Base-by-base conservation (phyloP, 2,888 invertebrate genomes). In the Mythimna impura region DNA sequence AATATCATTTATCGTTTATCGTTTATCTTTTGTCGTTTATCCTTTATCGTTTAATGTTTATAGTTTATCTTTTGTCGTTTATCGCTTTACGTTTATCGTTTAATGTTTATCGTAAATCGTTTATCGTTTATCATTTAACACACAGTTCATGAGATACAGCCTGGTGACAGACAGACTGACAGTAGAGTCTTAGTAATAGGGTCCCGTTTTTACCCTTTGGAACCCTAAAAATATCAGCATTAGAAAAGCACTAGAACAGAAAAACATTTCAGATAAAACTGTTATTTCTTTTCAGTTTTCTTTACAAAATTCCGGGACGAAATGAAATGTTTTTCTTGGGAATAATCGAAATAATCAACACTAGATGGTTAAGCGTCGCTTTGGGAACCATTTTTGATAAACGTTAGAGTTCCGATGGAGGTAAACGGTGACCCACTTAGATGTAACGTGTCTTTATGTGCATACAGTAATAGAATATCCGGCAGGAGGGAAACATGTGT, bases 331-430 rank as follows among this genome's bases (percentile, higher is more conserved):
- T 76, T 50, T 76, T 61, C 81, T 61, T 47, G 76, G 71, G 71
- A 52, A 71, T 81, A 71, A 76, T 81, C 71, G 66, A 55, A 71
- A 76, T 67, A 76, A 81, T 81, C 81, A 79, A 65, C 64, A 81
- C 34, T 65, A 40, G 50, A 76, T 60, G 9, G 30, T 17, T 14
- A 71, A 79, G 57, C 58, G 22, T 57, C 81, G 66, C 76, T 47
- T 8, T 4, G 81, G 66, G 78, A 4, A 47, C 43, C 60, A 20
- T 71, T 81, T 60, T 52, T 67, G 65, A 67, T 61, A 70, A 55
- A 67, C 52, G 36, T 58, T 34, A 54, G 22, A 80, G 50, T 65
- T 62, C 55, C 66, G 30, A 52, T 58, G 40, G 57, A 63, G 61
- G 73, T 66, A 80, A 66, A 76, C 58, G 62, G 62, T 55, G 54